Conservation (phyloP, 2,888 invertebrate species). For the Leptopterna dolabrata region DNA sequence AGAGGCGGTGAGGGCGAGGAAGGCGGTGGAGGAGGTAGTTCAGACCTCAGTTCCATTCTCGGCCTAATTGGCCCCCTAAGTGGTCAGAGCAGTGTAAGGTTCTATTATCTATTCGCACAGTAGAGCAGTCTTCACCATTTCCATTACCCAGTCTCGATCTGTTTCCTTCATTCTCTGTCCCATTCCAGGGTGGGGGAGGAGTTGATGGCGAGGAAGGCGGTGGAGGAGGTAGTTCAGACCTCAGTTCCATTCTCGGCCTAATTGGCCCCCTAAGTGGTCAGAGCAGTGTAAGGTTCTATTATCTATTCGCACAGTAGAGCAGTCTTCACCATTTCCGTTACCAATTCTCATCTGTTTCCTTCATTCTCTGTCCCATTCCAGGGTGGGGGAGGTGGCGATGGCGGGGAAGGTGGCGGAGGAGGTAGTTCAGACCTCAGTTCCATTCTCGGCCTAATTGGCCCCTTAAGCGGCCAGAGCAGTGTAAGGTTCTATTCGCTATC, state of each 20-base stretch:
- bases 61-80: conserved; percentile 10
- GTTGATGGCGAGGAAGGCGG: conserved; percentile 57
- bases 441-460: conserved; percentile 61
- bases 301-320: not conserved
- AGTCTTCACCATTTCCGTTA: too few relatives aligned
- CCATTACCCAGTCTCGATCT: not conserved
- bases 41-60: conserved; percentile 24
- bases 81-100: conserved; percentile 43
- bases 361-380: not conserved
- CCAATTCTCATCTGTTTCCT: too few relatives aligned
- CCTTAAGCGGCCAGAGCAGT: conserved; percentile 61
- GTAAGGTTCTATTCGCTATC: not conserved
- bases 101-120: not conserved
- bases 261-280: conserved; percentile 55
- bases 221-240: conserved; percentile 58
- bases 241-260: conserved; percentile 56
- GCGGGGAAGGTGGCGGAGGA: conserved; percentile 45
- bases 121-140: not conserved
- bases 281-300: conserved; percentile 58
- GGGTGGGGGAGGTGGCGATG: conserved; percentile 45
- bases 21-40: conserved; percentile 32
- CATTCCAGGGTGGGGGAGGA: conserved; percentile 1
- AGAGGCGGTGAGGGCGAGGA: conserved; percentile 47
- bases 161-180: too few relatives aligned
- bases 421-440: conserved; percentile 61